Evolutionary conservation across 2,113 vertebrate species (phyloP), one percentile per base, ranked within the genome.

Genomic region (Ovibos moschatus): DNA sequence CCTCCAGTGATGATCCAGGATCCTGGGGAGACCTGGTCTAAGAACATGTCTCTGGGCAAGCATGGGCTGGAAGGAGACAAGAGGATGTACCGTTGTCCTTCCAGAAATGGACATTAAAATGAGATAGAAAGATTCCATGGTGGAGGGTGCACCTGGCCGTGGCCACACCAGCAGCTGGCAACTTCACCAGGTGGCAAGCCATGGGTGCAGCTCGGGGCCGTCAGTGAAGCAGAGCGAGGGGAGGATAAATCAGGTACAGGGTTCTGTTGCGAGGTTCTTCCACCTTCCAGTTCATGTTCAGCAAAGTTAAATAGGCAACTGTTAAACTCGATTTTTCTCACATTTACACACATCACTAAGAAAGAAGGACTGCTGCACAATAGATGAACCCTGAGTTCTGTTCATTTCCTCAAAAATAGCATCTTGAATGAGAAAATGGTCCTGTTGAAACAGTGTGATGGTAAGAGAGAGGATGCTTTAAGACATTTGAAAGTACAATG

Each of bases 341-440:
- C 36, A 71, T 64, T 58, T 74, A 47, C 16, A 30, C 47, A 89
- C 27, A 62, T 4, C 15, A 55, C 21, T 92, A 58, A 85, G 60
- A 95, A 91, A 55, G 60, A 87, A 95, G 30, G 23, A 12, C 67
- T 74, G n/a, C n/a, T 36, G 67, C 60, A 87, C 57, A 92, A 6
- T 19, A 79, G 51, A 71, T 86, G 91, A 94, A 71, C 62, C 30
- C 14, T 7, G 13, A 93, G 62, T 86, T 88, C 88, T 64, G 17
- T 57, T 85, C 25, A 25, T 96, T 98, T 97, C 84, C 53, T 97
- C 33, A 89, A 97, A 97, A 95, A 89, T 33, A 53, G 60, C 97
- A 83, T 67, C 90, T 40, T 95, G 89, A 74, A 95, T 79, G 85
- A 76, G n/a, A 92, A 95, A 91, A 93, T 33, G 36, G 28, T 85